Evolutionary conservation across 92 coral and sea anemone genomes (phyloP).

Genomic region (Plumapathes pennacea): DNA sequence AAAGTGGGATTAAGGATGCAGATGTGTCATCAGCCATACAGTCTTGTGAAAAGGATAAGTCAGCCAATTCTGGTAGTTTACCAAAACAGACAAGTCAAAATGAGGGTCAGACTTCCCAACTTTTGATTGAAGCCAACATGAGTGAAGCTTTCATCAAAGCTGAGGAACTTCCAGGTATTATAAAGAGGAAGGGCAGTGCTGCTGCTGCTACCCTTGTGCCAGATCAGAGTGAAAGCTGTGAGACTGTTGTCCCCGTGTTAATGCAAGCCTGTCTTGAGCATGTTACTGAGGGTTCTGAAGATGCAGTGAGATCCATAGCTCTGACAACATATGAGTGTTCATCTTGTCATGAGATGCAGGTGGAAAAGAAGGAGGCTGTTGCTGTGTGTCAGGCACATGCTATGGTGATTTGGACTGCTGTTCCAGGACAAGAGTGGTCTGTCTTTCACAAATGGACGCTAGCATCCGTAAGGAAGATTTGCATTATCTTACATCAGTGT

Average conservation of each 20-base stretch:
- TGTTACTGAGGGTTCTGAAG: conserved; percentile 23
- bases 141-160: no score
- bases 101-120: no score
- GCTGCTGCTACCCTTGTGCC: no score
- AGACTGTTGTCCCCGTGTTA: conserved; percentile 54
- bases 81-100: no score
- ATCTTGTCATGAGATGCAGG: not conserved
- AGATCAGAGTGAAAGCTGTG: no score
- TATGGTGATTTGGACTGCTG: conserved; percentile 61
- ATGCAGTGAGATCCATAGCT: conserved; percentile 51
- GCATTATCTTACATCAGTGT: not conserved
- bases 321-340: conserved; percentile 59
- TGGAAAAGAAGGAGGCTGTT: conserved; percentile 58
- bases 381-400: conserved; percentile 73
- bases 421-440: conserved; percentile 60
- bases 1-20: no score
- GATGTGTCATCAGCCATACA: no score
- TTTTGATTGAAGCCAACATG: no score
- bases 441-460: conserved; percentile 64
- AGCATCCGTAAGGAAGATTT: conserved; percentile 40
- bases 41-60: no score
- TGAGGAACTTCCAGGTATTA: no score
- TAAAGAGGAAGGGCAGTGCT: no score
- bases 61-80: no score
- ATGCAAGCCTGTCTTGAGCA: conserved; percentile 86